Base-by-base conservation (phyloP, 2,113 vertebrate species). In the Hippocampus barbouri region DNA sequence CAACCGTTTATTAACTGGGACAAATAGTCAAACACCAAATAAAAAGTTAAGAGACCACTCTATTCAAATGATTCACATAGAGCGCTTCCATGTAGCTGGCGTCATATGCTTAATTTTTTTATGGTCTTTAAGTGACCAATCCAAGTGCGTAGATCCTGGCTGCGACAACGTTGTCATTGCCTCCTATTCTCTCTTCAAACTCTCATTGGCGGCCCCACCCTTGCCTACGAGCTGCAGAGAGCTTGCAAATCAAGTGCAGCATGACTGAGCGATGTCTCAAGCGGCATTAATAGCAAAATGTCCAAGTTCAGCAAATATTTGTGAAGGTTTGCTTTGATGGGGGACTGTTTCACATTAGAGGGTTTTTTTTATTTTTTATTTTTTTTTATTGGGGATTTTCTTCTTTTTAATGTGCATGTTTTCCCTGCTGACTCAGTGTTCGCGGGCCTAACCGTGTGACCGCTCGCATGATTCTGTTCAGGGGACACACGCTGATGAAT, bases 201-300 rank as follows among this genome's bases (percentile, higher is more conserved):
- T 5, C 88, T 87, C 83, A 84, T 85, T 88, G 87, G 82, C 74
- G 68, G 85, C 81, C 72, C 76, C 66, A 70, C 83, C 85, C 85
- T 27, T 3, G 30, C 68, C 80, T 78, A 72, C 68, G 77, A 88
- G 81, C 86, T 87, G 83, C 68, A 77, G 76, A 85, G 74, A 75
- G 69, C 63, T 60, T 10, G 64, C 80, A 86, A 77, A 91, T 92
- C 87, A 92, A 91, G 91, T 73, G 12, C 64, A 70, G 67, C 63
- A 78, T 8, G 63, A 68, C 75, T 64, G 83, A 85, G 87, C 87
- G 82, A 88, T 86, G 85, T 77, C 83, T 75, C 81, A 81, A 88
- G 88, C 72, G 85, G 88, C 81, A 90, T 86, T 86, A 87, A 90
- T 91, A 61, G 85, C 80, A 88, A 91, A 89, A 90, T 88, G 87